Base-by-base conservation (phyloP, 2,888 invertebrate species). In the Hirtodrosophila duncani region DNA sequence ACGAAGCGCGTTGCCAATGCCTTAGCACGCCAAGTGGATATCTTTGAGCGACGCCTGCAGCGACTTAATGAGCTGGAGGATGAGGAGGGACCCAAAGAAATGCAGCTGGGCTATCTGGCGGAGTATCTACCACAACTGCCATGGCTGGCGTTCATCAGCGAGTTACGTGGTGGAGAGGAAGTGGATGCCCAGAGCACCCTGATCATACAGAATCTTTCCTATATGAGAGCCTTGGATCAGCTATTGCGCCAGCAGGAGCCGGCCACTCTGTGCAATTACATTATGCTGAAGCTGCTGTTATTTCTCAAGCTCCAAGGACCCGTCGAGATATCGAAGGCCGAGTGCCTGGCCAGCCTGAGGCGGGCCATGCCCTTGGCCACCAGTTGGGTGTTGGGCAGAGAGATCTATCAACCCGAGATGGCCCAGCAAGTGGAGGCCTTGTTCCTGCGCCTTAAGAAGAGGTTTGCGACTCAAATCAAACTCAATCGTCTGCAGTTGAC, bases 321-420 rank as follows among this genome's bases (percentile, higher is more conserved):
- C 0, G 82, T 80, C 1, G 84, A 83, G 49, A 82, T 81, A 1
- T 71, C 81, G 0, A 67, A 78, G 0, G 69, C 67, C 6, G 85
- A 85, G 38, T 85, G 85, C 34, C 69, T 81, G 9, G 69, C 74
- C 18, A 80, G 81, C 26, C 34, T 85, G 11, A 59, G 86, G 3
- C 75, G 84, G 4, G 80, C 79, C 20, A 85, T 85, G 86, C 85
- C 85, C 0, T 44, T 85, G 55, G 84, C 83, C 3, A 60, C 83
- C 33, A 85, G 84, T 7, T 77, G 81, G 49, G 34, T 84, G 1
- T 85, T 3, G 84, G 85, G 2, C 53, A 67, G 6, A 65, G 82
- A 2, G n/a, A 84, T 82, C 33, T 78, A 84, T 49, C 52, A 71
- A 0, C 46, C 61, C 0, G 55, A 67, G 7, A 63, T 45, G 3